Base-by-base conservation (phyloP, 2,113 vertebrate genomes). In the Hippocampus comes region DNA sequence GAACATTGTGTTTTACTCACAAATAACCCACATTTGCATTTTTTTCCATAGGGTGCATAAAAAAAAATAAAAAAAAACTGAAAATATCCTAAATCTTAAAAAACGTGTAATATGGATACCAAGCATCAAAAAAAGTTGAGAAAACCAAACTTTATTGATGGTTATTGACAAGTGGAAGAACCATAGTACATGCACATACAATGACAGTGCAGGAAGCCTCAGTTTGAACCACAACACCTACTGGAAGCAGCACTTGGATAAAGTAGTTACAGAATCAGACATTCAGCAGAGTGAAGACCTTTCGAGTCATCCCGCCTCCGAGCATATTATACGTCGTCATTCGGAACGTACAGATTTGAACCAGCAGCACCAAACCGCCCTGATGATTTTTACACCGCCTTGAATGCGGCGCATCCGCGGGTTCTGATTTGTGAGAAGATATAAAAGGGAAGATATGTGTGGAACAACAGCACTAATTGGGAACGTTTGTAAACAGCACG, bases 131-230 rank as follows among this genome's bases (percentile, higher is more conserved):
- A 89, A 82, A 89, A 93, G 86, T 95, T 92, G 94, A 95, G 94
- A 95, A 86, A 87, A 84, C 63, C 76, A 82, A 94, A 96, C 93
- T 97, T 98, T 97, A 97, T 97, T 96, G 93, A 96, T 98, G 95
- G 93, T 96, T 95, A 94, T 93, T 94, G 93, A 93, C 95, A 94
- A 94, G 95, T 94, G 93, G 93, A 94, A 82, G 87, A 87, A 87
- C 95, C 94, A 95, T 95, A 95, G 90, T 93, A 94, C 96, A 98
- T 97, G 95, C 96, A 96, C 94, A 94, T 94, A 95, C 92, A 94
- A 95, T 95, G 95, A 96, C 92, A 92, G 94, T 94, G 94, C 77
- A 94, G 94, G 94, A 95, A 94, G 94, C 94, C 92, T 94, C 92
- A 92, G 92, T 82, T 82, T 80, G 75, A 83, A 86, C 82, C 95